Conservation (phyloP, 2,888 invertebrate genomes). For the Megalurothrips usitatus region DNA sequence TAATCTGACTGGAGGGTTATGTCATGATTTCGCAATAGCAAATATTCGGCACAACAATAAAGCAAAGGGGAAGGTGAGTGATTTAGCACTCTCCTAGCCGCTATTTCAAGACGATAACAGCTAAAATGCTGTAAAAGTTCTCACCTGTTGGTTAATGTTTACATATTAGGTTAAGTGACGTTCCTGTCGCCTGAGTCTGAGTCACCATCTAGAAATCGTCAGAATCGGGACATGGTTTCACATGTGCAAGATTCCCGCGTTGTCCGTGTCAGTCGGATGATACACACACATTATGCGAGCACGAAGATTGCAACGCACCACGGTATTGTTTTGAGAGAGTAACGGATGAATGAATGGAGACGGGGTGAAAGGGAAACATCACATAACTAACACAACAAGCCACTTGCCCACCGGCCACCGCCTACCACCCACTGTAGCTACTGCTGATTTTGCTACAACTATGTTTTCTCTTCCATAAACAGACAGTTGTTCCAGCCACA, state of each 20-base stretch:
- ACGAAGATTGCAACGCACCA: neutral
- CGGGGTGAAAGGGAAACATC: slow-evolving; percentile 2
- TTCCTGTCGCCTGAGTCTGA: neutral
- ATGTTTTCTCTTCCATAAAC: neutral
- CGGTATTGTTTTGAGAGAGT: neutral
- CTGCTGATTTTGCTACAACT: too few species aligned
- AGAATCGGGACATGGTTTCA: neutral
- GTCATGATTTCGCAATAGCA: neutral
- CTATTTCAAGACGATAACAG: too few species aligned
- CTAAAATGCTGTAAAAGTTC: neutral
- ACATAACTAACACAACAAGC: neutral
- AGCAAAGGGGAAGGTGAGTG: neutral
- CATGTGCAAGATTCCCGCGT: neutral
- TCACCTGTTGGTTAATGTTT: slow-evolving; percentile 20
- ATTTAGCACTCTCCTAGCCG: neutral
- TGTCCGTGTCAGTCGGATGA: neutral
- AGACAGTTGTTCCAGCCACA: neutral
- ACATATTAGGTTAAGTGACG: slow-evolving; percentile 25
- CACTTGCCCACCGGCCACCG: too few species aligned
- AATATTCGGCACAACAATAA: neutral
- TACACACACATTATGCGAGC: neutral
- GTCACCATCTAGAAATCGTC: neutral
- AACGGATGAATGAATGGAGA: neutral
- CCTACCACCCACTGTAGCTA: too few species aligned
- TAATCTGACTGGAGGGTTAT: neutral